Conservation (phyloP, 2,113 vertebrate species). For the Echinops telfairi region DNA sequence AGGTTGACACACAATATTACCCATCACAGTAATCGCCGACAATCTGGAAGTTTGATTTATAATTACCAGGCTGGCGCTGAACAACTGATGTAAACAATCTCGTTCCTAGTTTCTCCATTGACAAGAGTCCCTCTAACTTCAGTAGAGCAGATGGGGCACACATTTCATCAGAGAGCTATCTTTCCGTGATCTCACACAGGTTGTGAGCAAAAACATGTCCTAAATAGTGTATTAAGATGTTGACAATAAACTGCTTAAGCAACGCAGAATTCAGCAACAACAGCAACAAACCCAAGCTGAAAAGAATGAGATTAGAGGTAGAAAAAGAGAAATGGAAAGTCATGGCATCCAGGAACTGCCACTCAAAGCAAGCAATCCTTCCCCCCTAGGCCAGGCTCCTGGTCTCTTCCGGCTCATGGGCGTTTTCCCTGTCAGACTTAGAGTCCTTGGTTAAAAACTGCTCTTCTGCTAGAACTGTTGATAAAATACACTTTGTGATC, state of each 20-base stretch:
- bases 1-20: neutral
- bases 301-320: conserved; percentile 12
- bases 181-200: conserved; percentile 13
- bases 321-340: neutral
- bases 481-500: neutral
- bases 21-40: neutral
- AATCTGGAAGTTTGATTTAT: neutral
- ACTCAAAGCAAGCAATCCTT: neutral
- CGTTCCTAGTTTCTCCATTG: neutral
- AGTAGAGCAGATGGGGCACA: neutral
- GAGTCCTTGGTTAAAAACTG: neutral
- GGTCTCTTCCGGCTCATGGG: too few relatives aligned
- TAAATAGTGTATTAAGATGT: conserved; percentile 15
- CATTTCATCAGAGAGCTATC: conserved; percentile 7
- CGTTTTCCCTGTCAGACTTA: neutral
- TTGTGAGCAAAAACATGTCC: conserved; percentile 10
- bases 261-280: neutral
- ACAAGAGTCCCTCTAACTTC: neutral
- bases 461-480: neutral
- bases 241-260: conserved; percentile 46
- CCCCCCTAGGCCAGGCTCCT: neutral
- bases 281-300: neutral
- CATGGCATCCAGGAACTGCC: neutral
- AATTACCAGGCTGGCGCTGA: neutral
- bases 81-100: neutral